Conservation (phyloP, 2,888 invertebrate genomes). For the Xanthia icteritia region DNA sequence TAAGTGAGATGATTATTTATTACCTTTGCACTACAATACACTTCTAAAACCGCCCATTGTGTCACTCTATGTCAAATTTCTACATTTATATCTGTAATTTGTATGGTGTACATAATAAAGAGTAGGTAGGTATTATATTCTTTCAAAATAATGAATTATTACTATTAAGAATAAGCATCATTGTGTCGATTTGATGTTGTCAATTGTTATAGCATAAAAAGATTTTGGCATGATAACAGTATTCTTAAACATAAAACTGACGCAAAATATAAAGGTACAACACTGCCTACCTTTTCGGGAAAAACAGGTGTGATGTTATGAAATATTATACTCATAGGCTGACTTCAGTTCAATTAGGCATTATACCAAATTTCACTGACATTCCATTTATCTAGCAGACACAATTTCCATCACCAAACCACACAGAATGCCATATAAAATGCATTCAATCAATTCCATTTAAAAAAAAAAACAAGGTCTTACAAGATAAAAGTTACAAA, state of each 20-base stretch:
- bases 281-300: neutral
- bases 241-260: neutral
- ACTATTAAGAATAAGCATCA: neutral
- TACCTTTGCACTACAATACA: neutral
- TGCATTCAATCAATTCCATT: constrained; percentile 32
- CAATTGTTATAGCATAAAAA: neutral
- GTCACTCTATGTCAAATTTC: too few species aligned
- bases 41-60: neutral
- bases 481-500: constrained; percentile 58
- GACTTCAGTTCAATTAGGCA: neutral
- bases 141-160: too few species aligned
- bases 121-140: too few species aligned
- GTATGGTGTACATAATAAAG: too few species aligned
- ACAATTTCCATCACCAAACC: constrained; percentile 1
- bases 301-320: neutral
- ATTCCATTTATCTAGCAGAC: neutral
- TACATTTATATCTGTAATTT: too few species aligned
- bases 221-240: neutral
- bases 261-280: neutral
- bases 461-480: constrained; percentile 53
- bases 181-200: neutral
- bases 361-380: neutral
- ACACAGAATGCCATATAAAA: neutral
- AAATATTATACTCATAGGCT: neutral
- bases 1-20: neutral